Evolutionary conservation across 2,797 vertebrate species (phyloP).

Genomic region (Crenuchus spilurus): DNA sequence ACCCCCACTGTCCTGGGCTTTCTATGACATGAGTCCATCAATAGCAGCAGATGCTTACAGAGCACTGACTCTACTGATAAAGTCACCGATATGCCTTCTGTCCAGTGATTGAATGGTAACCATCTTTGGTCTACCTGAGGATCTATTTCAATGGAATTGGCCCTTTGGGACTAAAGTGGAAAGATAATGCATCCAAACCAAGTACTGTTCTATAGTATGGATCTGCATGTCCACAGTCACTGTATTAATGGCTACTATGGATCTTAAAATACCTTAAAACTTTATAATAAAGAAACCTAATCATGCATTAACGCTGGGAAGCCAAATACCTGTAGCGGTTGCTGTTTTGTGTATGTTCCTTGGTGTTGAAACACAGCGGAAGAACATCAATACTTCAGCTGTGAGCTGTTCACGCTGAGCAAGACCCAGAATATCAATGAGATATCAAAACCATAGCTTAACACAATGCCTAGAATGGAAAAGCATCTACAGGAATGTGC

Average conservation of each 20-base stretch:
- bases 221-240: too few species aligned
- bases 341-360: not conserved
- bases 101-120: constrained; percentile 16
- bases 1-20: constrained; percentile 32
- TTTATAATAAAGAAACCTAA: not conserved
- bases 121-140: constrained; percentile 28
- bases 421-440: constrained; percentile 7
- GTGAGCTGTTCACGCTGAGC: not conserved
- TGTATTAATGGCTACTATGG: too few species aligned
- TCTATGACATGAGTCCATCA: constrained; percentile 27
- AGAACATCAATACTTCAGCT: constrained; percentile 3
- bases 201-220: too few species aligned
- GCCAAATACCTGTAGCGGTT: not conserved
- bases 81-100: constrained; percentile 18
- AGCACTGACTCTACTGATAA: constrained; percentile 5
- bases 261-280: too few species aligned
- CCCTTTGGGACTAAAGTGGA: constrained; percentile 8
- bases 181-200: constrained; percentile 22
- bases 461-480: not conserved
- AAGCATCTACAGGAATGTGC: not conserved
- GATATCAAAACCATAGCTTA: not conserved
- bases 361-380: not conserved
- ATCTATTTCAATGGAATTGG: constrained; percentile 10
- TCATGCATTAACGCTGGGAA: not conserved
- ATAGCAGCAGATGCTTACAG: constrained; percentile 36